A percentile compares a stretch with the other conserved stretches of the same genome.
Conservation (phyloP, 1,140 invertebrate species). For the honey bee (Apis mellifera) region DNA sequence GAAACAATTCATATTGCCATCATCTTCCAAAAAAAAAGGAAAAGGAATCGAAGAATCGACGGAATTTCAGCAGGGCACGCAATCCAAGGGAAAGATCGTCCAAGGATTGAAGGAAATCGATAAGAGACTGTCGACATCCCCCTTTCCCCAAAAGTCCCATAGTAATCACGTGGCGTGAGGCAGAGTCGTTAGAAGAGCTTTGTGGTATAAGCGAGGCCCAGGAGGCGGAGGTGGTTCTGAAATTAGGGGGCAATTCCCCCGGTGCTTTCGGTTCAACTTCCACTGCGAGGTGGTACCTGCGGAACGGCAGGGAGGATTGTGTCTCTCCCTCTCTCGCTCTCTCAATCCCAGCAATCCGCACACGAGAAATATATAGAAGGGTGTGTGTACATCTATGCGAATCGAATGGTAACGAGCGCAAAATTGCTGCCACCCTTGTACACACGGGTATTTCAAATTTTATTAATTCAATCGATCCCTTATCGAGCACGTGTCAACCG, state of each 20-base stretch:
- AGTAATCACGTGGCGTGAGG: slow-evolving; percentile 71
- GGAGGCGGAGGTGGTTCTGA: slow-evolving; percentile 63
- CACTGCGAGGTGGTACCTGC: slow-evolving; percentile 42
- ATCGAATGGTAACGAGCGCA: slow-evolving; percentile 51
- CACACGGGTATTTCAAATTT: no score
- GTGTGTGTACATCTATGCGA: slow-evolving; percentile 7
- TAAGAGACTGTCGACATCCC: slow-evolving; percentile 56
- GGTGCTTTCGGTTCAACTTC: slow-evolving; percentile 64
- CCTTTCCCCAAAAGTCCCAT: slow-evolving; percentile 65
- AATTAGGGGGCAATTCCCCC: slow-evolving; percentile 73
- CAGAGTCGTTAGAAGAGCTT: slow-evolving; percentile 66
- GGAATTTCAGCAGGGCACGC: not conserved
- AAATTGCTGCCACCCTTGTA: slow-evolving; percentile 32
- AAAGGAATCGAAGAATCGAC: no score
- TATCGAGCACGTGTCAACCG: no score
- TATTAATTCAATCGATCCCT: no score
- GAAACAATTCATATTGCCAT: no score
- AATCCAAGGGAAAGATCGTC: not conserved
- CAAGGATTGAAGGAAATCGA: slow-evolving; percentile 63
- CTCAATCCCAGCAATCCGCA: slow-evolving; percentile 9
- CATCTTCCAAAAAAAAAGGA: not conserved
- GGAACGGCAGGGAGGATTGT: not conserved
- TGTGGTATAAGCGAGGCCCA: slow-evolving; percentile 53
- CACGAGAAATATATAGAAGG: no score
- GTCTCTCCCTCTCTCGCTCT: no score